Evolutionary conservation across 2,888 invertebrate species (phyloP).

Genomic region (Macropis europaea): DNA sequence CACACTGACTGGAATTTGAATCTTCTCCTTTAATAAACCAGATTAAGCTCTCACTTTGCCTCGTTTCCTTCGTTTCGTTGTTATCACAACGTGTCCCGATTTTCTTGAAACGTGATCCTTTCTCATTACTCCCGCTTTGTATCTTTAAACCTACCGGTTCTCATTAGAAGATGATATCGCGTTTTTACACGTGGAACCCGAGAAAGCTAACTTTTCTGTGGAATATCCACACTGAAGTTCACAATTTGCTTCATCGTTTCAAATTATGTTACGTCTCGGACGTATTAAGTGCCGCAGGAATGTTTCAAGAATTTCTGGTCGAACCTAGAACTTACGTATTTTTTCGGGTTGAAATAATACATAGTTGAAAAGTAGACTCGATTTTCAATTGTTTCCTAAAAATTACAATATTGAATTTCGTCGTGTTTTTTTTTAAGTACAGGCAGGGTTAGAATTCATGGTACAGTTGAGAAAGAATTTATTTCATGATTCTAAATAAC

Average conservation of each 20-base stretch:
- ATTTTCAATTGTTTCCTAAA: too few species aligned
- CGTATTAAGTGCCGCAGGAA: conserved; percentile 17
- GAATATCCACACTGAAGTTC: conserved; percentile 22
- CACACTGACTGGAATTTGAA: not conserved
- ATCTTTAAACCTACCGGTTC: conserved; percentile 19
- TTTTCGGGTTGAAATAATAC: too few species aligned
- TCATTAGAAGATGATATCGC: conserved; percentile 27
- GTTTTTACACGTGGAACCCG: conserved; percentile 24
- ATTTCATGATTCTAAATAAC: too few species aligned
- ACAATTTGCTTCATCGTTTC: conserved; percentile 21
- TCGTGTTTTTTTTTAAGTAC: too few species aligned
- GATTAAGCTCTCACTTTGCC: conserved; percentile 16
- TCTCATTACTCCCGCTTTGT: conserved; percentile 28
- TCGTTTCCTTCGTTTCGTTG: conserved; percentile 13
- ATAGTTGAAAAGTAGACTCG: too few species aligned
- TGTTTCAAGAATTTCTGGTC: not conserved
- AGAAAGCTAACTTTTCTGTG: conserved; percentile 23
- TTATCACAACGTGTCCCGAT: conserved; percentile 23
- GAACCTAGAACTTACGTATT: not conserved
- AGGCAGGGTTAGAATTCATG: too few species aligned
- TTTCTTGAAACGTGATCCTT: not conserved
- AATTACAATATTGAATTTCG: too few species aligned
- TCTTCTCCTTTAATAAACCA: not conserved
- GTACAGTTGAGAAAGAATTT: too few species aligned
- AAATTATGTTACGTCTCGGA: conserved; percentile 1